Percentiles rank a stretch among this genome's conserved stretches.
These are phyloP conservation scores for Protonibea diacanthus DNA, from an alignment of 2,797 vertebrate species.

Conservation along the genomic window DNA sequence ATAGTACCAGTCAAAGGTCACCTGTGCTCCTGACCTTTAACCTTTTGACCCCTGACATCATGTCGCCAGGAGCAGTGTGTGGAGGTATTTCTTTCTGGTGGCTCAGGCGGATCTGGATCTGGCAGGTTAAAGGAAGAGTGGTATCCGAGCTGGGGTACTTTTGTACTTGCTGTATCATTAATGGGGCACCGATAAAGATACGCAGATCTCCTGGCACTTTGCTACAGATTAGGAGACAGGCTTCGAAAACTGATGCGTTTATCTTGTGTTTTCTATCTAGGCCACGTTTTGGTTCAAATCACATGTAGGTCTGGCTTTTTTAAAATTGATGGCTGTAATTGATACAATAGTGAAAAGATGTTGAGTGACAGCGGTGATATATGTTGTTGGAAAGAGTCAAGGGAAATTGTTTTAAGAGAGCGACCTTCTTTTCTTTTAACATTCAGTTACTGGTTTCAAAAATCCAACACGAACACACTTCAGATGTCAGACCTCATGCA, in stretches of 20 bases:
- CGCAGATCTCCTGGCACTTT: conserved; percentile 74
- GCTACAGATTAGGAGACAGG: conserved; percentile 73
- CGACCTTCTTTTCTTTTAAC: not conserved
- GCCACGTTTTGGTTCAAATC: conserved; percentile 80
- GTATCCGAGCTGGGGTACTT: conserved; percentile 77
- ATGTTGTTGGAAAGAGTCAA: not conserved
- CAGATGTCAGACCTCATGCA: conserved; percentile 47
- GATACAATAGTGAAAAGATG: conserved; percentile 32
- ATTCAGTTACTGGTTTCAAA: conserved; percentile 18
- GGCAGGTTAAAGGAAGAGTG: conserved; percentile 78
- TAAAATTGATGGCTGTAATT: conserved; percentile 68
- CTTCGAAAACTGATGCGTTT: conserved; percentile 81
- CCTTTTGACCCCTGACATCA: conserved; percentile 73
- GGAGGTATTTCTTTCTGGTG: conserved; percentile 69
- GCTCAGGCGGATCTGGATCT: conserved; percentile 63
- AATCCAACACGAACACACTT: conserved; percentile 34
- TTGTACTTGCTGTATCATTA: conserved; percentile 86
- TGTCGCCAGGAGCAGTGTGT: conserved; percentile 30
- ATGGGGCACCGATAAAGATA: conserved; percentile 79
- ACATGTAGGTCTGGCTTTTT: conserved; percentile 76
- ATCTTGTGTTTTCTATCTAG: conserved; percentile 79
- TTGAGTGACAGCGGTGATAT: not conserved
- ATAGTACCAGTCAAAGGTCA: conserved; percentile 41
- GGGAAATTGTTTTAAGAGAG: not conserved
- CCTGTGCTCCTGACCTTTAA: conserved; percentile 65